A percentile compares a stretch with the other conserved stretches of the same genome.
Evolutionary conservation across 2,888 invertebrate species (phyloP).

Genomic region (Pimpla rufipes): DNA sequence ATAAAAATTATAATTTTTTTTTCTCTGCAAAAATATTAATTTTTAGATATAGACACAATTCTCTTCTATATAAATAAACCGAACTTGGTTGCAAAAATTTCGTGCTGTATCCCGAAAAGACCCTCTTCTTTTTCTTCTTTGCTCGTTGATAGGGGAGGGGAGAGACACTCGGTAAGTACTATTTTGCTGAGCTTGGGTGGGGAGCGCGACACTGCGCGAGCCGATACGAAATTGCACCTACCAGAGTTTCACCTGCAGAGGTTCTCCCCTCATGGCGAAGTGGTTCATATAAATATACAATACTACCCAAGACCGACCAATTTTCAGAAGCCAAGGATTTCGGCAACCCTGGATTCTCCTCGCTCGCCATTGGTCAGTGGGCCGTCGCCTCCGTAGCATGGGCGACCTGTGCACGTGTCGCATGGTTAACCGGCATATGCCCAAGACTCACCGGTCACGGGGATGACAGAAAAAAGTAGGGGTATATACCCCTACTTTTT

Average conservation of each 20-base stretch:
- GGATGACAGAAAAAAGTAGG: no score
- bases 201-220: neutral
- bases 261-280: neutral
- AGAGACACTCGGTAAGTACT: no score
- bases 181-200: neutral
- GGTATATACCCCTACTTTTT: slow-evolving; percentile 1
- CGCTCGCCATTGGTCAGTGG: neutral
- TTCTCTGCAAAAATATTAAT: no score
- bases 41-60: no score
- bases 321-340: neutral
- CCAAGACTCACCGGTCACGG: no score
- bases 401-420: neutral
- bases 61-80: no score
- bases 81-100: no score
- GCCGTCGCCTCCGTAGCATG: neutral
- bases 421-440: neutral
- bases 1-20: no score
- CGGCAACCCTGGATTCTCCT: neutral
- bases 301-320: neutral
- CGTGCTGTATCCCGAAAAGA: no score
- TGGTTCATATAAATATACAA: no score
- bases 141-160: no score
- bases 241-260: neutral
- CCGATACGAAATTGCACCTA: neutral
- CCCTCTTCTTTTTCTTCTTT: no score